A percentile compares a stretch with the other conserved stretches of the same genome.
Evolutionary conservation across 53 echinoderm and acorn worm genomes (phyloP).

Genomic region (Patiria pectinifera): DNA sequence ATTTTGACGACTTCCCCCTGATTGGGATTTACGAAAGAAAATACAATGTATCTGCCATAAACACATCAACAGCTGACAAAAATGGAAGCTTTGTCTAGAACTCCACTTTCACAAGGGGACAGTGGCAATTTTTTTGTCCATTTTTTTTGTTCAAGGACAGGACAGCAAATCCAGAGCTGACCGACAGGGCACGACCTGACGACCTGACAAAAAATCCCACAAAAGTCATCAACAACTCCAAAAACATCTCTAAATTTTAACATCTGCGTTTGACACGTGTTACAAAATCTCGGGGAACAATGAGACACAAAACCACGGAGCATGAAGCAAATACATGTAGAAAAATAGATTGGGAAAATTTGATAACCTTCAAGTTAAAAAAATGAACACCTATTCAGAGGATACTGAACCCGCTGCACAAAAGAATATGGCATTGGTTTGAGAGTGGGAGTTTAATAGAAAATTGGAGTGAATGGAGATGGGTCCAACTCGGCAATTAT

Average conservation of each 20-base stretch:
- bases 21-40: neutral
- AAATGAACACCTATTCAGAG: conserved; percentile 15
- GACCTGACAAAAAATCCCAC: neutral
- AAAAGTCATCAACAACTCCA: neutral
- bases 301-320: neutral
- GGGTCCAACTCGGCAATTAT: neutral
- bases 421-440: conserved; percentile 16
- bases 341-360: neutral
- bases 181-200: conserved; percentile 44
- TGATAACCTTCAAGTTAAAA: conserved; percentile 7
- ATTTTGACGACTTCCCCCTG: neutral
- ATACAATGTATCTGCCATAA: neutral
- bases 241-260: neutral
- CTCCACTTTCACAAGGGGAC: neutral
- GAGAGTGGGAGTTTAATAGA: neutral
- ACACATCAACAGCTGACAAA: neutral
- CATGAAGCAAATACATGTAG: neutral
- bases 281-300: neutral
- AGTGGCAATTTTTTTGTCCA: neutral
- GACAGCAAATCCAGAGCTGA: neutral
- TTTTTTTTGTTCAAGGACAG: neutral
- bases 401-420: conserved; percentile 22
- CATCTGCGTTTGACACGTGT: conserved; percentile 48
- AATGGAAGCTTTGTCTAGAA: neutral
- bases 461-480: neutral